Evolutionary conservation across 2,113 vertebrate genomes (phyloP), one percentile per base, ranked within the genome.

Genomic region (Thomomys bottae): DNA sequence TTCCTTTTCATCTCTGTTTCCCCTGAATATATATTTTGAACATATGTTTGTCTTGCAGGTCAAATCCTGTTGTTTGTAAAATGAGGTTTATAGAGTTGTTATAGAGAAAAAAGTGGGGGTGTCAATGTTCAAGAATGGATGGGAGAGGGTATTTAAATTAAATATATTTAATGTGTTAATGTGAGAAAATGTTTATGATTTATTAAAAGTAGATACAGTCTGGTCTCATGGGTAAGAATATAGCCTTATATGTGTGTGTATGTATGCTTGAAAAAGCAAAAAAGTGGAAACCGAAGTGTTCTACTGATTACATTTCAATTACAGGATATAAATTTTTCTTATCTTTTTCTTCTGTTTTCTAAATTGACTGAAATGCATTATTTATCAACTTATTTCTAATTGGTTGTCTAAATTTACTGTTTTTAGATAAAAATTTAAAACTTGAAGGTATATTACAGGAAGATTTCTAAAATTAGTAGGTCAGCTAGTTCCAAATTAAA

Each of bases 361-460:
- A 87, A 88, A 87, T 68, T 90, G 36, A 92, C 40, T 89, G 3
- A 75, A 38, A 64, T 38, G 79, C 32, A 20, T 57, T 86, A 14
- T 28, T 67, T 28, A 84, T 42, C 2, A 45, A 34, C 28, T 87
- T 80, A 15, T 84, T 32, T 49, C 24, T 68, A 54, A 54, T 54
- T 36, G 21, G 38, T 1, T 70, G 66, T 67, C 5, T 61, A 88
- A 76, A 70, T 79, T n/a, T 87, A 67, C 24, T 77, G 15, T 85
- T 94, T 91, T 91, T 42, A 94, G 59, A 42, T 70, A 86, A 90
- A 95, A 89, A 63, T 17, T 42, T 8, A 6, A 70, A 88, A 86
- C 64, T 26, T 70, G 68, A 42, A 87, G 71, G 71, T 45, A 87
- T 87, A 21, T 91, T 85, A 82, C 24, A 71, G 57, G 82, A 79